phyloP scores from a whole-genome alignment of 2,113 vertebrate genomes.

The Antennarius striatus region DNA sequence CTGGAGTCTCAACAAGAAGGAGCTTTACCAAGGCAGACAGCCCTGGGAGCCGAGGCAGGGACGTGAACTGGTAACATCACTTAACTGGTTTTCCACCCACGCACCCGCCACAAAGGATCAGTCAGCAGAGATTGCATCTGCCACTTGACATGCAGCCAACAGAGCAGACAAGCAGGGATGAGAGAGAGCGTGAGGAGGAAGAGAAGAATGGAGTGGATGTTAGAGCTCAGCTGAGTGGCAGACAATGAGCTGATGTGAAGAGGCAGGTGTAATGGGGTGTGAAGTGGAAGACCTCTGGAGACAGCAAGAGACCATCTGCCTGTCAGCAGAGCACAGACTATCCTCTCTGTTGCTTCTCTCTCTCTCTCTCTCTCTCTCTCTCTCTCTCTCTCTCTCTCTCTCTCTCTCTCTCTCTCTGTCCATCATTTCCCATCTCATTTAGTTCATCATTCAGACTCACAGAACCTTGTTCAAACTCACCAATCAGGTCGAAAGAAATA shows the following conservation, averaged over 20 bases:
- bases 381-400: too few species aligned
- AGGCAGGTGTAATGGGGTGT: constrained; percentile 87
- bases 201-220: constrained; percentile 36
- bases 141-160: constrained; percentile 69
- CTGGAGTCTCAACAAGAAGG: constrained; percentile 45
- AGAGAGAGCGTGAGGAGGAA: constrained; percentile 38
- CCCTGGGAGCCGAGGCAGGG: constrained; percentile 30
- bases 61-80: constrained; percentile 51
- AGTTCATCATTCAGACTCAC: constrained; percentile 16
- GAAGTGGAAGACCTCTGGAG: constrained; percentile 79
- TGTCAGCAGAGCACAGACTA: constrained; percentile 53
- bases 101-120: constrained; percentile 65
- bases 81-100: constrained; percentile 72
- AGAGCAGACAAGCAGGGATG: constrained; percentile 65
- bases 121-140: constrained; percentile 68
- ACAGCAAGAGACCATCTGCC: constrained; percentile 61
- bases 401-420: too few species aligned
- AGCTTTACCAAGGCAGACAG: constrained; percentile 54
- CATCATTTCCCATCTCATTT: constrained; percentile 22
- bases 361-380: too few species aligned
- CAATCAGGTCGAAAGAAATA: constrained; percentile 31
- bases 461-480: constrained; percentile 13
- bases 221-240: constrained; percentile 64
- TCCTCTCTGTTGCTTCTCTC: background rate
- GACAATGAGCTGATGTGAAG: constrained; percentile 73